Percentiles rank a stretch among this genome's conserved stretches.
These are phyloP conservation scores for Gasterosteus aculeatus DNA, from an alignment of 2,113 vertebrate genomes.

Conservation along the genomic window DNA sequence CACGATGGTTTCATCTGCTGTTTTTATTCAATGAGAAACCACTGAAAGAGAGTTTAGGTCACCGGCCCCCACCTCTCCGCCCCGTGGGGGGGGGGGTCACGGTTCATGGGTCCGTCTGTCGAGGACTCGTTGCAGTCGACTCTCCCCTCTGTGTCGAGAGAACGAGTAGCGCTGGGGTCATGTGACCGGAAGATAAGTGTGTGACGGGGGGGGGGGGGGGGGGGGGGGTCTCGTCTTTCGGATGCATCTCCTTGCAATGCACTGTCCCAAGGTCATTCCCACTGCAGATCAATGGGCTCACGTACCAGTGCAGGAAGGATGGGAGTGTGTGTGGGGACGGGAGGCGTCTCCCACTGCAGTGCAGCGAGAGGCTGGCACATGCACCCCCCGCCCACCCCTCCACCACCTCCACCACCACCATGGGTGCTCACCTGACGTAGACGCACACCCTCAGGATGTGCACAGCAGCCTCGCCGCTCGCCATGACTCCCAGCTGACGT, in stretches of 20 bases:
- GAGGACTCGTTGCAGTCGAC: too few relatives aligned
- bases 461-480: constrained; percentile 75
- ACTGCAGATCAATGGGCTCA: constrained; percentile 73
- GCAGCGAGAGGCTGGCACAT: constrained; percentile 22
- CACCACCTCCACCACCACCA: too few relatives aligned
- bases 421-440: constrained; percentile 34
- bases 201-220: background rate
- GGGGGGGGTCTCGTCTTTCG: background rate
- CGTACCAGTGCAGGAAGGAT: constrained; percentile 33
- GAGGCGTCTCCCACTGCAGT: constrained; percentile 55
- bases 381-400: constrained; percentile 30
- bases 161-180: background rate
- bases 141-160: background rate
- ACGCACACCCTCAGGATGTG: constrained; percentile 67
- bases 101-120: too few relatives aligned
- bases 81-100: too few relatives aligned
- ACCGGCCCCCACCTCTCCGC: background rate
- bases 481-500: constrained; percentile 25
- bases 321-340: constrained; percentile 1
- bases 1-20: background rate
- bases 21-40: background rate
- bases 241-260: constrained; percentile 1
- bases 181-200: background rate
- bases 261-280: constrained; percentile 62
- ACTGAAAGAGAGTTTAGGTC: background rate